Evolutionary conservation across 1,140 invertebrate genomes (phyloP), one percentile per base, ranked within the genome.

Genomic region (Drosophila asahinai): DNA sequence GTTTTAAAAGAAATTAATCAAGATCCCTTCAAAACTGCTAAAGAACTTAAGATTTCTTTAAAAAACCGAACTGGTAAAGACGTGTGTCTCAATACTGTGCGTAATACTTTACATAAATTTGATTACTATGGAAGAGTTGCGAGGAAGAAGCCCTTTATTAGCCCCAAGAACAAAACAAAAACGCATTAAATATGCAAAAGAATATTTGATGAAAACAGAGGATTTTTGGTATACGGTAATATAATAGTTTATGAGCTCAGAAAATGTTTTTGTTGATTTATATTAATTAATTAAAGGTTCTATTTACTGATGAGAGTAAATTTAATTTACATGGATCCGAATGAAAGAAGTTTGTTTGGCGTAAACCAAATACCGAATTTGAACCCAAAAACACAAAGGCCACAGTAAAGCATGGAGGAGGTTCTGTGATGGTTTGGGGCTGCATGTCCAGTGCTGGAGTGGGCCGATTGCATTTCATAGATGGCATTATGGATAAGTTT

Each of bases 21-120:
- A 48, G 19, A 48, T 25, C 19, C 22, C 19, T 48, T 48, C 19
- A 48, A 48, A 48, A 48, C 47, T 11, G 47, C 19, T 3, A 51
- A n/a, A n/a, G n/a, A n/a, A n/a, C n/a, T 51, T n/a, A 27, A 27
- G 8, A 51, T 51, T 51, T 49, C 48, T 25, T 27, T 49, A 27
- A 0, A 48, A 48, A 48, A 1, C 17, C 45, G 45, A 22, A 25
- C 47, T 48, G 47, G 47, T 48, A 48, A 25, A 25, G 8, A 48
- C 19, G 45, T 48, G 11, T 22, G 19, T 9, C n/a, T 12, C 7
- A 48, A 22, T 14, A 48, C 47, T 48, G 47, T 25, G 17, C 19
- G 12, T 25, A 22, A 47, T 22, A 47, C 9, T 22, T 11, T 47
- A 1, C 45, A 47, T 47, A 22, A 47, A 47, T 47, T 47, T 22